Conservation (phyloP, 1,140 invertebrate species). For the Dermatophagoides farinae region DNA sequence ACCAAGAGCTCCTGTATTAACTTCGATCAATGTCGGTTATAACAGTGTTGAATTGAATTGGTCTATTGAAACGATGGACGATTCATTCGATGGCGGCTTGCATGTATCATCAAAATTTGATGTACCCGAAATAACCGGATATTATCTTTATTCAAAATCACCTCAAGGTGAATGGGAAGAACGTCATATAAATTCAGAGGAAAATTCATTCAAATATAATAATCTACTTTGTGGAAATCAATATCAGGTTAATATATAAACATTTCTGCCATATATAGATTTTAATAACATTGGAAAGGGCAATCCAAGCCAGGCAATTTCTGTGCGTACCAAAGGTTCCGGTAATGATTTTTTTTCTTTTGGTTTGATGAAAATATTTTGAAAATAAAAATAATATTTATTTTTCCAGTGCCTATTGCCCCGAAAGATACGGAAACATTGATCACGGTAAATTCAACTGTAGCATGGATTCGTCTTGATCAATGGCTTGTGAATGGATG, state of each 20-base stretch:
- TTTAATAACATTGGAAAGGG: slow-evolving; percentile 72
- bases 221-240: slow-evolving; percentile 26
- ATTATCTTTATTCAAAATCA: slow-evolving; percentile 19
- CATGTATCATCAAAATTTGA: no score
- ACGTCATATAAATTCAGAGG: slow-evolving; percentile 15
- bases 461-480: slow-evolving; percentile 67
- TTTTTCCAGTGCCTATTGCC: slow-evolving; percentile 17
- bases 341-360: slow-evolving; percentile 21
- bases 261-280: slow-evolving; percentile 33
- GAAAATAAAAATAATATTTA: neutral
- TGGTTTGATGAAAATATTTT: neutral
- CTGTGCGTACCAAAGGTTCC: slow-evolving; percentile 36
- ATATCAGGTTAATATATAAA: slow-evolving; percentile 13
- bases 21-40: slow-evolving; percentile 3
- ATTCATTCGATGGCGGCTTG: neutral
- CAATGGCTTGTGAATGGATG: slow-evolving; percentile 87
- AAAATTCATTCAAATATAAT: slow-evolving; percentile 23
- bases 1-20: slow-evolving; percentile 10
- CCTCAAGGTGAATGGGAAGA: slow-evolving; percentile 19
- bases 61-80: slow-evolving; percentile 8
- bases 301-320: slow-evolving; percentile 41
- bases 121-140: slow-evolving; percentile 15
- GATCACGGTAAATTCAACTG: slow-evolving; percentile 72
- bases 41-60: slow-evolving; percentile 12
- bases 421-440: slow-evolving; percentile 16